Percentiles rank a stretch among this genome's conserved stretches.
Evolutionary conservation across 2,888 invertebrate species (phyloP).

Genomic region (Amblyteles armatorius): DNA sequence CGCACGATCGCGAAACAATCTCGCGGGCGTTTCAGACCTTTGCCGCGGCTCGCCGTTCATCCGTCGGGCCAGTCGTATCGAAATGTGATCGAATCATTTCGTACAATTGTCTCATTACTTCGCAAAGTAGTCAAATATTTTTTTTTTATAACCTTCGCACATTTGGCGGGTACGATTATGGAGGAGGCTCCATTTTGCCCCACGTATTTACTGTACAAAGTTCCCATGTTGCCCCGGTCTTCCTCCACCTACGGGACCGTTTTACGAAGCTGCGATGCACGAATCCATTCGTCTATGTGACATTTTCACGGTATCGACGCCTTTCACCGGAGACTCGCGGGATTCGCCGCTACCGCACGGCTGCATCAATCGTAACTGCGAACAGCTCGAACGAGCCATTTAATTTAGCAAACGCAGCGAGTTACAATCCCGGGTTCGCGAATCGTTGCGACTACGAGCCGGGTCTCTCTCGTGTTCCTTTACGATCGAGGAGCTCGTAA

Average conservation of each 20-base stretch:
- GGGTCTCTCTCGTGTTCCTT: constrained; percentile 43
- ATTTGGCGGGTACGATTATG: background rate
- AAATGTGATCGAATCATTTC: background rate
- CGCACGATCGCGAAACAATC: constrained; percentile 35
- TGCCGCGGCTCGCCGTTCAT: background rate
- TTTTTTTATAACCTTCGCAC: background rate
- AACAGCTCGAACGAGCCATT: constrained; percentile 40
- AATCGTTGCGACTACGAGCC: constrained; percentile 41
- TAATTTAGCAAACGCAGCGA: constrained; percentile 60
- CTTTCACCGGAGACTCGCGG: constrained; percentile 72
- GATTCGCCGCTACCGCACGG: constrained; percentile 31
- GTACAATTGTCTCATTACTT: background rate
- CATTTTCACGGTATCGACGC: constrained; percentile 73
- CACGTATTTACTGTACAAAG: background rate
- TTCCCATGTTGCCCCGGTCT: background rate
- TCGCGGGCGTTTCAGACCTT: constrained; percentile 13
- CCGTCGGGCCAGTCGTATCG: background rate
- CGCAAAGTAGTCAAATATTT: background rate
- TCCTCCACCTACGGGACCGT: background rate
- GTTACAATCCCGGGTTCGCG: constrained; percentile 35
- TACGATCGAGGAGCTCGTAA: constrained; percentile 67
- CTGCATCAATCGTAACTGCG: constrained; percentile 40
- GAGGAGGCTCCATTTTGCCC: background rate
- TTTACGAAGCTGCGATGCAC: background rate
- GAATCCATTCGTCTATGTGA: constrained; percentile 65